These are phyloP conservation scores for Perizoma flavofasciatum DNA, from an alignment of 2,888 invertebrate species.

Conservation along the genomic window DNA sequence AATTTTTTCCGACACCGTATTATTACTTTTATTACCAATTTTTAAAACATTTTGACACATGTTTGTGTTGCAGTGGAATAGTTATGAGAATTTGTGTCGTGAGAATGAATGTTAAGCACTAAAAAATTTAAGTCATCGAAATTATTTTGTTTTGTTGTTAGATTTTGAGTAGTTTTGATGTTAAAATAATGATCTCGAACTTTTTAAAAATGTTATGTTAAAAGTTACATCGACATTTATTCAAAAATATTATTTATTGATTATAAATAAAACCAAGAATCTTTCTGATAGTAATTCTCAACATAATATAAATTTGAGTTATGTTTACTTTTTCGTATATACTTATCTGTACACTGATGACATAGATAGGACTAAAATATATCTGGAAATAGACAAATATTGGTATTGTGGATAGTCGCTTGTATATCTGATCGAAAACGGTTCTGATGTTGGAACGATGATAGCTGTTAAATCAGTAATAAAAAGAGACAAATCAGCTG, in stretches of 20 bases:
- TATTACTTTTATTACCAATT: slow-evolving; percentile 49
- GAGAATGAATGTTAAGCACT: slow-evolving; percentile 41
- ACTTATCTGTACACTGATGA: slow-evolving; percentile 17
- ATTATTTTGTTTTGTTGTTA: slow-evolving; percentile 26
- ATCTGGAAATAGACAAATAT: slow-evolving; percentile 51
- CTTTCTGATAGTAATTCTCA: too few relatives aligned
- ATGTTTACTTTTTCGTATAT: slow-evolving; percentile 10
- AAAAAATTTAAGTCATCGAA: slow-evolving; percentile 36
- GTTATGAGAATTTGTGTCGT: slow-evolving; percentile 42
- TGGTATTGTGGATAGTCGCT: slow-evolving; percentile 39
- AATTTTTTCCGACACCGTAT: slow-evolving; percentile 62
- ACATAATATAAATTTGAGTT: background rate
- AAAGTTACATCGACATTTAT: slow-evolving; percentile 26
- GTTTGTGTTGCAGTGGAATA: slow-evolving; percentile 44
- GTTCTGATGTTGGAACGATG: slow-evolving; percentile 15
- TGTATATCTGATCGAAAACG: slow-evolving; percentile 17
- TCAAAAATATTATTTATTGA: background rate
- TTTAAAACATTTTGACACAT: slow-evolving; percentile 48
- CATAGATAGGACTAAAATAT: slow-evolving; percentile 54
- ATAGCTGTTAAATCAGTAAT: slow-evolving; percentile 32
- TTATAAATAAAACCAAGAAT: too few relatives aligned
- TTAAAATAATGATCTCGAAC: slow-evolving; percentile 5
- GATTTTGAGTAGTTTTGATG: slow-evolving; percentile 22
- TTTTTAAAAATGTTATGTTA: slow-evolving; percentile 6
- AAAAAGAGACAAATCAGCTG: background rate